Conservation (phyloP, 2,113 vertebrate genomes). For the Phaethornis superciliosus region DNA sequence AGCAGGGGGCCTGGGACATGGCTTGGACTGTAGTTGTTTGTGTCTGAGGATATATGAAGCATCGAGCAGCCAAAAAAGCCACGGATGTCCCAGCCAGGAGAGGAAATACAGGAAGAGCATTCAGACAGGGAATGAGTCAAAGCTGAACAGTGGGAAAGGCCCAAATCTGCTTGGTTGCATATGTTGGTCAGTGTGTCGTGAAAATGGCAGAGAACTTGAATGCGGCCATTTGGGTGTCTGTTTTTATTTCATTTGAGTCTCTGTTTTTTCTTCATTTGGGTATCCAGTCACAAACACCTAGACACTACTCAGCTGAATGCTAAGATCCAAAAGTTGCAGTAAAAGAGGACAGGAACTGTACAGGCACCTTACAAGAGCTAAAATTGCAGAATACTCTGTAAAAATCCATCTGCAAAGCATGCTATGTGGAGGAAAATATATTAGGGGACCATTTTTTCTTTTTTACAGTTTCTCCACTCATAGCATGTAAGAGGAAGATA, state of each 20-base stretch:
- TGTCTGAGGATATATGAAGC: background rate
- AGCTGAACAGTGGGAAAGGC: background rate
- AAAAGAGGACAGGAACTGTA: background rate
- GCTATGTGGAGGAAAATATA: background rate
- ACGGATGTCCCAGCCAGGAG: background rate
- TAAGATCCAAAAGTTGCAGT: background rate
- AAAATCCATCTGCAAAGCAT: background rate
- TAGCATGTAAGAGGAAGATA: background rate
- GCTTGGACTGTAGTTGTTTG: background rate
- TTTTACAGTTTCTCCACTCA: background rate
- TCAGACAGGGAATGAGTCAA: background rate
- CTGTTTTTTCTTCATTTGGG: background rate
- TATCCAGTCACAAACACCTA: background rate
- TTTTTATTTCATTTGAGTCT: background rate
- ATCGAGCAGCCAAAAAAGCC: background rate
- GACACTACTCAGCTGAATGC: background rate
- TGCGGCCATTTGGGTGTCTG: background rate
- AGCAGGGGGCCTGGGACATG: rapidly evolving
- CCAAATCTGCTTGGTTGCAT: background rate
- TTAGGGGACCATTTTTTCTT: background rate
- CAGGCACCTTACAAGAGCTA: background rate
- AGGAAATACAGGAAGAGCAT: background rate
- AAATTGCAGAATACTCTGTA: background rate
- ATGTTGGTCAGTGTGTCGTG: background rate
- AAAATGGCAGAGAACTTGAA: background rate